These are phyloP conservation scores for Balearica regulorum DNA, from an alignment of 2,797 vertebrate genomes.

Conservation along the genomic window DNA sequence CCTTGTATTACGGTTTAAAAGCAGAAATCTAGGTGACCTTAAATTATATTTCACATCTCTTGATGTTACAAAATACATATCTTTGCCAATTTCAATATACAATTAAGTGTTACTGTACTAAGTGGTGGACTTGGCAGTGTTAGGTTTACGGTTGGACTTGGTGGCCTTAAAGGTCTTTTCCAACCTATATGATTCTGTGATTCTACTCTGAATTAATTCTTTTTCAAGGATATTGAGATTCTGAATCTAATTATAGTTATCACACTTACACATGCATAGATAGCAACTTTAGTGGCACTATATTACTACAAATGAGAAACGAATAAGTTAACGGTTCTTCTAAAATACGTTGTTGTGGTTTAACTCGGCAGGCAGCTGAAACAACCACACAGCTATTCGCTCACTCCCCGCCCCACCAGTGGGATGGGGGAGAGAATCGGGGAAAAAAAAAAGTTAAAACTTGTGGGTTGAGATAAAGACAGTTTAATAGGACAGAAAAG, in stretches of 20 bases:
- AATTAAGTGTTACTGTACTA: neutral
- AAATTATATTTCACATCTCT: neutral
- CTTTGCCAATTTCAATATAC: neutral
- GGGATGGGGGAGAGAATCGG: too few relatives aligned
- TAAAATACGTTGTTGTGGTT: neutral
- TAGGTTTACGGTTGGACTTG: neutral
- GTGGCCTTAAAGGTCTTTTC: neutral
- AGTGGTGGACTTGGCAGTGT: neutral
- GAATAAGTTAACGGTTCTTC: neutral
- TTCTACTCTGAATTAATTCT: neutral
- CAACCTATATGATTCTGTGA: neutral
- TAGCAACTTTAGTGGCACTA: neutral
- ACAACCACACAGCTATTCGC: too few relatives aligned
- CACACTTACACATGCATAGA: neutral
- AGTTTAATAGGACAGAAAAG: too few relatives aligned
- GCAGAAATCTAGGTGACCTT: neutral
- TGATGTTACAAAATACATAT: neutral
- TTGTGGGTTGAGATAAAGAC: too few relatives aligned
- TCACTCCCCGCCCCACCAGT: too few relatives aligned
- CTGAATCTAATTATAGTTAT: neutral
- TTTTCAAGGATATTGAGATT: neutral
- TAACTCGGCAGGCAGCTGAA: too few relatives aligned
- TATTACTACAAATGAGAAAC: neutral
- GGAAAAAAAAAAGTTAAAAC: too few relatives aligned
- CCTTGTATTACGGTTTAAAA: neutral